These are phyloP conservation scores for Agrotis segetum DNA, from an alignment of 2,888 invertebrate species.

Conservation along the genomic window DNA sequence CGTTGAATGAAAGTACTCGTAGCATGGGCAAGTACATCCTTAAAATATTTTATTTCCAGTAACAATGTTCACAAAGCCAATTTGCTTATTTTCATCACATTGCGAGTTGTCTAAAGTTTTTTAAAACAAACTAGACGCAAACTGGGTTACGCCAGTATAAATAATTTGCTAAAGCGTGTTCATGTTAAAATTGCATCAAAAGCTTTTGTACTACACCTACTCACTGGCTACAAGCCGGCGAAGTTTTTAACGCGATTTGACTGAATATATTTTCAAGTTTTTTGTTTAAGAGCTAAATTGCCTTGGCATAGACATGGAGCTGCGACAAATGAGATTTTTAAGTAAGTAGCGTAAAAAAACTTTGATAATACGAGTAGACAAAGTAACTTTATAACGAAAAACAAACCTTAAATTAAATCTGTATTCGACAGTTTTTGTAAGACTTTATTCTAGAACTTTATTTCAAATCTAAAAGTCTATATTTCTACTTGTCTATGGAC, in stretches of 20 bases:
- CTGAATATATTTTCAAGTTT: conserved; percentile 63
- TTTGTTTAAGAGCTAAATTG: conserved; percentile 47
- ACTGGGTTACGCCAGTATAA: conserved; percentile 66
- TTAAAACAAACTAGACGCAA: conserved; percentile 62
- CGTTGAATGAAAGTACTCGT: not conserved
- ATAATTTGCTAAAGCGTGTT: conserved; percentile 66
- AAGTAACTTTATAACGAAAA: not conserved
- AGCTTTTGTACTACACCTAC: conserved; percentile 69
- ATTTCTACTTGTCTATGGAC: not conserved
- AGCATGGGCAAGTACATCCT: not conserved
- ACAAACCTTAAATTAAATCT: not conserved
- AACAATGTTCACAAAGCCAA: conserved; percentile 19
- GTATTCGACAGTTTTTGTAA: not conserved
- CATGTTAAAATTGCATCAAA: conserved; percentile 70
- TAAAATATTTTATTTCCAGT: not conserved
- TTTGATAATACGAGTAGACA: too few species aligned
- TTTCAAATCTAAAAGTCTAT: not conserved
- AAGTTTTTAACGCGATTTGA: conserved; percentile 69
- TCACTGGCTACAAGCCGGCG: conserved; percentile 54
- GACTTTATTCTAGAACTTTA: not conserved
- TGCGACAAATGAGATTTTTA: conserved; percentile 25
- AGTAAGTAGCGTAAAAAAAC: conserved; percentile 1
- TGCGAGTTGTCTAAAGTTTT: conserved; percentile 42
- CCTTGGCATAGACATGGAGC: conserved; percentile 27
- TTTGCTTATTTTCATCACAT: conserved; percentile 35